A percentile compares a stretch with the other conserved stretches of the same genome.
These are phyloP conservation scores for Budorcas taxicolor DNA, from an alignment of 2,113 vertebrate species.

Conservation along the genomic window DNA sequence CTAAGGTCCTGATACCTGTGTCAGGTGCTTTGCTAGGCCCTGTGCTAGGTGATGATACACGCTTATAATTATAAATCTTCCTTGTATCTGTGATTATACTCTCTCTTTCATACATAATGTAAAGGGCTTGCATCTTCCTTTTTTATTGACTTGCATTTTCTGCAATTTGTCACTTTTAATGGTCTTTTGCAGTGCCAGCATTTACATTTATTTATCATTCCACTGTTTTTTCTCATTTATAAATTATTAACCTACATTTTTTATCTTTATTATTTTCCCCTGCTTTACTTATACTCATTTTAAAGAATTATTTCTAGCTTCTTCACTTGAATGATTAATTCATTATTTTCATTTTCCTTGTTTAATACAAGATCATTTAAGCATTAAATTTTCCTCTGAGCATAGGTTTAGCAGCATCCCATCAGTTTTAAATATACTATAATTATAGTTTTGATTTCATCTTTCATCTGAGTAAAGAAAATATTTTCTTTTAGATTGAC, in stretches of 20 bases:
- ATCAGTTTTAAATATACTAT: background rate
- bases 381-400: slow-evolving; percentile 37
- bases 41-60: background rate
- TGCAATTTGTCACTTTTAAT: slow-evolving; percentile 50
- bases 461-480: background rate
- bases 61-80: background rate
- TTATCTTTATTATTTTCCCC: slow-evolving; percentile 35
- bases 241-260: slow-evolving; percentile 52
- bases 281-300: slow-evolving; percentile 12
- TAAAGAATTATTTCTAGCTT: slow-evolving; percentile 44
- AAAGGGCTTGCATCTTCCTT: background rate
- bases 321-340: slow-evolving; percentile 17
- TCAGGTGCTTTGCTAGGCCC: background rate
- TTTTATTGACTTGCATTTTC: background rate
- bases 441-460: slow-evolving; percentile 5
- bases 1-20: background rate
- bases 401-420: background rate
- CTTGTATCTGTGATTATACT: background rate
- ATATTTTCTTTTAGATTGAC: background rate
- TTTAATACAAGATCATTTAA: slow-evolving; percentile 36
- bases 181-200: slow-evolving; percentile 12
- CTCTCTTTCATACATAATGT: background rate
- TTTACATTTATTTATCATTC: slow-evolving; percentile 35
- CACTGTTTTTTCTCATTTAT: slow-evolving; percentile 15
- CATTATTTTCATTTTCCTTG: slow-evolving; percentile 31